Conservation (phyloP, 2,113 vertebrate genomes). For the Phocoena phocoena region DNA sequence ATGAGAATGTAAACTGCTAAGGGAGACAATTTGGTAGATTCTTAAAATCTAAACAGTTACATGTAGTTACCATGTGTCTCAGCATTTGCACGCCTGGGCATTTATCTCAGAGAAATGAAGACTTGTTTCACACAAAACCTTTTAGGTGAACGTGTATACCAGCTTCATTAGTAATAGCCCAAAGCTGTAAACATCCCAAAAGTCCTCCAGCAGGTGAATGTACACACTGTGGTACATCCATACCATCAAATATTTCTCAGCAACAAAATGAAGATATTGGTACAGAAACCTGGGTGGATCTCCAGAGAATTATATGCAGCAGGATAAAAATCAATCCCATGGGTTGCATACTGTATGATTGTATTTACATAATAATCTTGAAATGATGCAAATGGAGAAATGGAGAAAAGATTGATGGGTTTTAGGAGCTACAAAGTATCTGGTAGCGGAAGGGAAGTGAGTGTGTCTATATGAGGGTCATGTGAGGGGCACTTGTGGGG, state of each 20-base stretch:
- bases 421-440: background rate
- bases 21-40: background rate
- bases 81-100: background rate
- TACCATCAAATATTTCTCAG: background rate
- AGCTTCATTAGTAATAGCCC: background rate
- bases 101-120: background rate
- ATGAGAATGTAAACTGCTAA: background rate
- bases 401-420: background rate
- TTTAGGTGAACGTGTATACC: background rate
- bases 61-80: background rate
- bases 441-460: background rate
- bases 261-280: background rate
- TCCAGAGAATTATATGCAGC: background rate
- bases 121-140: background rate
- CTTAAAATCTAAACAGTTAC: background rate
- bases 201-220: background rate
- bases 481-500: accelerated
- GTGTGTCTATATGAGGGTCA: background rate
- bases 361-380: background rate
- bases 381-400: background rate
- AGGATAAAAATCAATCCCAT: background rate
- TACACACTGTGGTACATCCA: accelerated
- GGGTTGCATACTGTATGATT: background rate
- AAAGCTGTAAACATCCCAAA: background rate
- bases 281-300: background rate